These are phyloP conservation scores for Siphonodentalium dalli DNA, from an alignment of 2,888 invertebrate species.

Conservation along the genomic window DNA sequence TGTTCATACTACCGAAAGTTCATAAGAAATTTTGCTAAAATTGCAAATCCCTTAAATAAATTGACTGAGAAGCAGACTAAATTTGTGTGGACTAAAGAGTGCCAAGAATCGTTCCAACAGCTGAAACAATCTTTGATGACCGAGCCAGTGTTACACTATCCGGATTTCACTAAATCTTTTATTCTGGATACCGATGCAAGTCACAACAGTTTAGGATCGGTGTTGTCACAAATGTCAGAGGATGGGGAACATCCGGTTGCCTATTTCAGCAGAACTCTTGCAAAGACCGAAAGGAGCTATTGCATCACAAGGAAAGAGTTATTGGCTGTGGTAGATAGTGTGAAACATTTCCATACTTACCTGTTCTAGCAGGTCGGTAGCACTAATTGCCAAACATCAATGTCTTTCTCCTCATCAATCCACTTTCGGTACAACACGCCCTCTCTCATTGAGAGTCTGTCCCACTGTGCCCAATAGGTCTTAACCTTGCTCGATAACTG, in stretches of 20 bases:
- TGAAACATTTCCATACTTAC: conserved; percentile 25
- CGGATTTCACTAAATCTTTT: conserved; percentile 3
- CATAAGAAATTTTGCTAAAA: conserved; percentile 16
- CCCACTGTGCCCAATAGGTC: no score
- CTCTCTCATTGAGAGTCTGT: no score
- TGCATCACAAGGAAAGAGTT: conserved; percentile 25
- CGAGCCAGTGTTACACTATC: conserved; percentile 18
- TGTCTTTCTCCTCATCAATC: no score
- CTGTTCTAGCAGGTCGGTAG: no score
- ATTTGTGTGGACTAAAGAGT: conserved; percentile 16
- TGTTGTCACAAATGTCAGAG: conserved; percentile 21
- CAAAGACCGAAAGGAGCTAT: conserved; percentile 19
- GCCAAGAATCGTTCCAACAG: conserved; percentile 11
- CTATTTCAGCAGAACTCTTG: conserved; percentile 19
- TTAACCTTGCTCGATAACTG: no score
- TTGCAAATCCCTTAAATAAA: conserved; percentile 21
- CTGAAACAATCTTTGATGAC: conserved; percentile 4
- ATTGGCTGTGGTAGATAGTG: conserved; percentile 16
- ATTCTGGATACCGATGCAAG: conserved; percentile 25
- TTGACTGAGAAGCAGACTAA: conserved; percentile 12
- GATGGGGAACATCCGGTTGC: conserved; percentile 15
- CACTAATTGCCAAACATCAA: no score
- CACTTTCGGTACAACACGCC: no score
- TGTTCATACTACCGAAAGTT: conserved; percentile 20
- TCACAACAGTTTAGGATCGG: conserved; percentile 8